These are phyloP conservation scores for Schrankia costaestrigalis DNA, from an alignment of 2,888 invertebrate genomes.

Conservation along the genomic window DNA sequence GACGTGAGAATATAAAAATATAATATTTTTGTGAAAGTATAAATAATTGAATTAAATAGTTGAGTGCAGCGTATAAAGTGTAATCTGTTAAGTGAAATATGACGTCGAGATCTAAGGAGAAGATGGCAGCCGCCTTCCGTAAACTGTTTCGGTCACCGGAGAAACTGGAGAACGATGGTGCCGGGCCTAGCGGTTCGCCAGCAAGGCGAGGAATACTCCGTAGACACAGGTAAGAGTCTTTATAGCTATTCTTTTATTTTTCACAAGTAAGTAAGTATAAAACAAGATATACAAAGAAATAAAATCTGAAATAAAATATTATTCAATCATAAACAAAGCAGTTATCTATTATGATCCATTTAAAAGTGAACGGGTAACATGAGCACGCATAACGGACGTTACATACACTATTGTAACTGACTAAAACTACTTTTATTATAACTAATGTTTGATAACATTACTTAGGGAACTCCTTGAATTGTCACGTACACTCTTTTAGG, in stretches of 20 bases:
- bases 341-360: background rate
- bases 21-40: conserved; percentile 43
- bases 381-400: conserved; percentile 13
- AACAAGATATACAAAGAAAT: no score
- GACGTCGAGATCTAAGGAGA: conserved; percentile 90
- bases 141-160: conserved; percentile 88
- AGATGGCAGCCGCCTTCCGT: conserved; percentile 89
- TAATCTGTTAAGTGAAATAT: conserved; percentile 70
- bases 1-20: conserved; percentile 33
- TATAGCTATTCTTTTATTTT: no score
- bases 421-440: no score
- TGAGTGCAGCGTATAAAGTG: conserved; percentile 48
- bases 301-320: no score
- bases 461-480: no score
- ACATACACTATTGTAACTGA: conserved; percentile 28
- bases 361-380: conserved; percentile 14
- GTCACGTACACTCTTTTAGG: no score
- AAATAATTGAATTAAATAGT: conserved; percentile 36
- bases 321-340: no score
- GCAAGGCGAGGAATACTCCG: conserved; percentile 78
- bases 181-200: conserved; percentile 82
- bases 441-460: conserved; percentile 39
- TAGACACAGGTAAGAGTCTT: conserved; percentile 61
- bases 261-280: no score
- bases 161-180: conserved; percentile 84